Base-by-base conservation (phyloP, 2,888 invertebrate genomes). In the Patella ulyssiponensis region DNA sequence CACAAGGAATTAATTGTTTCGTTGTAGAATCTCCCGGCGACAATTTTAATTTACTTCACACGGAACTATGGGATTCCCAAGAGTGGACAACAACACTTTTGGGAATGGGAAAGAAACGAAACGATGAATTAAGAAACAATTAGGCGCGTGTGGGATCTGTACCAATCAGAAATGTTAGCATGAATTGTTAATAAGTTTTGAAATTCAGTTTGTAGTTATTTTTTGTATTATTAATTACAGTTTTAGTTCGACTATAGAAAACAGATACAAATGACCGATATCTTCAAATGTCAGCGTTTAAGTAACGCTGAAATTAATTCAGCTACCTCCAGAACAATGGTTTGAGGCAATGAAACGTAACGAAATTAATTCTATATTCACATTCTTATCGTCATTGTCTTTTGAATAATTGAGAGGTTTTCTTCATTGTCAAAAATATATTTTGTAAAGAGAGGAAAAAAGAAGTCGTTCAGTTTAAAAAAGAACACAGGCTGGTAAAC, bases 11-110 rank as follows among this genome's bases (percentile, higher is more conserved):
- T 64, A 44, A 44, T 44, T 64, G 20, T 64, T 64, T 64, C 23
- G 20, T 1, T 64, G 20, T 64, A 23, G 20, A 64, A 23, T 23
- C 64, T 64, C 64, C 64, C 20, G 64, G 64, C 23, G 23, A 23
- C 7, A 64, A 64, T 64, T 64, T 64, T 64, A 64, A 64, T 64
- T 64, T 64, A 64, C 64, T 23, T 20, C 20, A 64, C 64, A 64
- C 64, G 64, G 64, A 20, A 64, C 23, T 20, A 4, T 64, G 20
- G 64, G 20, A 64, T 64, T 64, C 64, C 64, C 64, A 23, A 64
- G 64, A 64, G 64, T 64, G 64, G 64, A 20, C 23, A 64, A 23
- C 64, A 20, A 64, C 64, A 64, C 64, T 64, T 64, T 23, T 20
- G 64, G 64, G 64, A 64, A 12, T 23, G 11, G 64, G 23, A 12